phyloP scores from a whole-genome alignment of 1,140 invertebrate species.

The Nilaparvata lugens region DNA sequence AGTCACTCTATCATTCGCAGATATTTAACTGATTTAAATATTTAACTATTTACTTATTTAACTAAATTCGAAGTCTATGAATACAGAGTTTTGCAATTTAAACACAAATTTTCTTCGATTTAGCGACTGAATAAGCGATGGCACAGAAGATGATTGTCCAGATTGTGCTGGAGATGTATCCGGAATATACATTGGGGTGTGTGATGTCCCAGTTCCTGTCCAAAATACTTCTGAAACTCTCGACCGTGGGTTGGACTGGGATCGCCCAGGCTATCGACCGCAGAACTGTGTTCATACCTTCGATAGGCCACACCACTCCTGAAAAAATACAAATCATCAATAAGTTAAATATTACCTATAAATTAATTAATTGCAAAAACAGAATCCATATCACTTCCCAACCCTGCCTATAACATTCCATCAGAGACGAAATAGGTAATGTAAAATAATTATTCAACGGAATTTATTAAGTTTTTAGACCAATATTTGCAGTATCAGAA shows the following conservation, averaged over 20 bases:
- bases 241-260: constrained; percentile 46
- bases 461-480: no score
- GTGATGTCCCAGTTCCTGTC: constrained; percentile 10
- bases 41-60: no score
- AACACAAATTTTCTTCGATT: constrained; percentile 3
- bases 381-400: no score
- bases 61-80: no score
- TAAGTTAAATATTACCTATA: no score
- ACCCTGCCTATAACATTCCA: no score
- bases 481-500: no score
- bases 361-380: no score
- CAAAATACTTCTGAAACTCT: constrained; percentile 39
- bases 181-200: not conserved
- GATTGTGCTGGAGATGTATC: not conserved
- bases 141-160: constrained; percentile 9
- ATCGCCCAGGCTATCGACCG: constrained; percentile 40
- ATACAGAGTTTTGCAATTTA: not conserved
- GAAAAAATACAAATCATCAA: constrained; percentile 18
- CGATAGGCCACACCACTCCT: constrained; percentile 52
- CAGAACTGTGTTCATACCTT: constrained; percentile 45
- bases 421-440: no score
- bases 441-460: no score
- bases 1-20: no score
- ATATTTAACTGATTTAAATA: no score
- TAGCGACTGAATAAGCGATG: not conserved